Percentiles rank a stretch among this genome's conserved stretches.
These are phyloP conservation scores for Clupea harengus DNA, from an alignment of 2,113 vertebrate genomes.

Conservation along the genomic window DNA sequence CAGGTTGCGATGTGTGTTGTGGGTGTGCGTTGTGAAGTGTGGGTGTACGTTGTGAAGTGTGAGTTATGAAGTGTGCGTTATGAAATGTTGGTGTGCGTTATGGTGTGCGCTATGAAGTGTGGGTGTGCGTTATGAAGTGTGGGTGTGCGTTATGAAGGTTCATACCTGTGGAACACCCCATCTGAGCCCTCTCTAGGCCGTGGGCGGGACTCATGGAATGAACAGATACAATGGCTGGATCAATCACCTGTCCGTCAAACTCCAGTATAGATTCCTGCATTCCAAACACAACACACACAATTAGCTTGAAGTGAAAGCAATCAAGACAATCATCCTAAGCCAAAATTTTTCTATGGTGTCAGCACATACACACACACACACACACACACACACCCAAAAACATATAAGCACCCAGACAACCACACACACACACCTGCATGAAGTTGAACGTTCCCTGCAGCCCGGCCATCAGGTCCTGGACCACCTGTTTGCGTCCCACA, in stretches of 20 bases:
- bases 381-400: not conserved
- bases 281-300: not conserved
- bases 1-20: not conserved
- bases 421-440: conserved; percentile 84
- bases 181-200: conserved; percentile 82
- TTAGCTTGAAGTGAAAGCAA: not conserved
- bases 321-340: too few relatives aligned
- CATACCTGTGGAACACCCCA: conserved; percentile 85
- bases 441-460: conserved; percentile 99
- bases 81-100: not conserved
- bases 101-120: not conserved
- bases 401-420: not conserved
- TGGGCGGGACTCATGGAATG: conserved; percentile 93
- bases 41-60: not conserved
- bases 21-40: not conserved
- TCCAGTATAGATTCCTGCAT: conserved; percentile 94
- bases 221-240: conserved; percentile 97
- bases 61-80: not conserved
- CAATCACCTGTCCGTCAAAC: conserved; percentile 92
- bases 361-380: not conserved
- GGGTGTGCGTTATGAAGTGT: not conserved
- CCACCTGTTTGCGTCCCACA: conserved; percentile 87
- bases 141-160: not conserved
- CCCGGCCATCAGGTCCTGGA: conserved; percentile 98
- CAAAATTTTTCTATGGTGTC: not conserved